A percentile compares a stretch with the other conserved stretches of the same genome.
Evolutionary conservation across 2,113 vertebrate genomes (phyloP).

Genomic region (Propithecus coquereli): DNA sequence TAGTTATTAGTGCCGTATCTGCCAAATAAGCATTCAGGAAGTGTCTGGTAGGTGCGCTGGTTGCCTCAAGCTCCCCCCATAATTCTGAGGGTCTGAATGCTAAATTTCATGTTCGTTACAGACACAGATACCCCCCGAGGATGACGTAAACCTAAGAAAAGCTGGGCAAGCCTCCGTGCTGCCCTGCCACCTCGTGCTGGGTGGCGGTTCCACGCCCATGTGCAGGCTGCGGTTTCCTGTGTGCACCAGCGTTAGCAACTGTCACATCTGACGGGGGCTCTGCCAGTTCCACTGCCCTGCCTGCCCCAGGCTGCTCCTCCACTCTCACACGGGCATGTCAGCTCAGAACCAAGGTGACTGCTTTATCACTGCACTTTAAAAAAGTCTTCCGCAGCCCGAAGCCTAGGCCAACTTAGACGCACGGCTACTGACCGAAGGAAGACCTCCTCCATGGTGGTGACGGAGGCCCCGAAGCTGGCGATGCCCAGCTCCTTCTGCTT

Average conservation of each 20-base stretch:
- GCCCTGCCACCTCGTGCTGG: background rate
- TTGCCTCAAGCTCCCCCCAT: background rate
- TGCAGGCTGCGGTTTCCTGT: background rate
- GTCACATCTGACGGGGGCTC: background rate
- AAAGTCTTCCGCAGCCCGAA: background rate
- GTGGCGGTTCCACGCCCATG: fast-evolving
- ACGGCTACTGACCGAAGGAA: constrained; percentile 89
- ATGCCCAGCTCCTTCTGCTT: constrained; percentile 94
- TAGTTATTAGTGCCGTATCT: background rate
- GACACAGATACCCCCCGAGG: background rate
- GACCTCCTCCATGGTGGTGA: constrained; percentile 99
- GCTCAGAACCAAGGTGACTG: background rate
- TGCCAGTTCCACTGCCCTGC: background rate
- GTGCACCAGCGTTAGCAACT: too few relatives aligned
- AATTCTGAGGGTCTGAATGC: background rate
- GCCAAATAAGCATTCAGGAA: background rate
- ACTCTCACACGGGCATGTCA: too few relatives aligned
- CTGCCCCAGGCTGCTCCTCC: fast-evolving
- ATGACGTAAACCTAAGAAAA: background rate
- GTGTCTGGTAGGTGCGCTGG: fast-evolving
- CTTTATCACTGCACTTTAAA: background rate
- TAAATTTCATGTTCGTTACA: background rate
- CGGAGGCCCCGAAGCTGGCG: constrained; percentile 95
- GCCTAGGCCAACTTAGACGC: fast-evolving
- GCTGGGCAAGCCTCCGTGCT: background rate